Conservation (phyloP, 2,113 vertebrate genomes). For the Callocephalon fimbriatum region DNA sequence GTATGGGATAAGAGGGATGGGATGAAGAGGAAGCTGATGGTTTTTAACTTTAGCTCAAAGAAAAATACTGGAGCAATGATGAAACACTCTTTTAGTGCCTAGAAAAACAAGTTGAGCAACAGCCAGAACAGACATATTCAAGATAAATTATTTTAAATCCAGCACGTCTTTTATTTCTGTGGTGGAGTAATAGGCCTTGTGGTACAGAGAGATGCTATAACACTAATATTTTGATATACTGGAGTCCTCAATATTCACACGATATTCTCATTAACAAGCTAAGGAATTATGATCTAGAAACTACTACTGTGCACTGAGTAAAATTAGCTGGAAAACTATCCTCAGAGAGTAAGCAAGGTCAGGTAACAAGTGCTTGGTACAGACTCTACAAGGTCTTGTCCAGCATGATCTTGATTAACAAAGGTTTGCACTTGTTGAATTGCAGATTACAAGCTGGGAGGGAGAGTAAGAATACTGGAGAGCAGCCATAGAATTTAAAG, state of each 20-base stretch:
- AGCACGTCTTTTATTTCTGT: background rate
- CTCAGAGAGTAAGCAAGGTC: background rate
- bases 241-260: background rate
- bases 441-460: background rate
- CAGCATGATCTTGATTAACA: background rate
- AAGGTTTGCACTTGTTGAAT: background rate
- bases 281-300: background rate
- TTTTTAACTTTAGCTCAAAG: conserved; percentile 18
- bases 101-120: background rate
- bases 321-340: background rate
- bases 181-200: background rate
- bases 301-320: background rate
- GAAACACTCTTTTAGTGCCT: background rate
- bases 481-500: background rate
- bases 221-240: background rate
- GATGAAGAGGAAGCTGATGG: background rate
- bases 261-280: background rate
- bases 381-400: background rate
- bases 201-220: background rate
- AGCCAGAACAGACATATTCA: background rate
- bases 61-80: background rate
- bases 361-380: background rate
- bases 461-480: background rate
- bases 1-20: background rate
- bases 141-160: background rate